A percentile compares a stretch with the other conserved stretches of the same genome.
These are phyloP conservation scores for Marisa cornuarietis DNA, from an alignment of 1,140 invertebrate genomes.

Conservation along the genomic window DNA sequence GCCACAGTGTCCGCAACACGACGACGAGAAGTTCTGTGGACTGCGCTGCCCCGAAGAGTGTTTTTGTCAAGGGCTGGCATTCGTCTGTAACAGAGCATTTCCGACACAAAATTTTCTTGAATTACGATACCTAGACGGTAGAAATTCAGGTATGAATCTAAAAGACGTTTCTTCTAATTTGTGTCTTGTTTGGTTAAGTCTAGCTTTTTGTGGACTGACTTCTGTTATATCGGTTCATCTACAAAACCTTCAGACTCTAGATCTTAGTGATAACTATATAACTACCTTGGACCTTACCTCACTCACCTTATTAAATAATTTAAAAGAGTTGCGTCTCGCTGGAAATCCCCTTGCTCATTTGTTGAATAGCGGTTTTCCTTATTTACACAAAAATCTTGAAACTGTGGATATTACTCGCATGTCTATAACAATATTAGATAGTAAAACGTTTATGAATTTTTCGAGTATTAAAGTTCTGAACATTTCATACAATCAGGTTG, in stretches of 20 bases:
- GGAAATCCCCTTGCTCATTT: not conserved
- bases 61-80: slow-evolving; percentile 9
- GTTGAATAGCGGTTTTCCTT: not conserved
- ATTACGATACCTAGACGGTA: slow-evolving; percentile 4
- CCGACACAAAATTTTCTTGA: not conserved
- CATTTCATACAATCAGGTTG: not conserved
- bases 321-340: slow-evolving; percentile 14
- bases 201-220: not conserved
- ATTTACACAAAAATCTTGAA: not conserved
- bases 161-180: not conserved
- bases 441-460: slow-evolving; percentile 1
- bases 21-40: slow-evolving; percentile 28
- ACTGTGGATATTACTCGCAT: slow-evolving; percentile 5
- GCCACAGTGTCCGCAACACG: slow-evolving; percentile 26
- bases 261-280: slow-evolving; percentile 26
- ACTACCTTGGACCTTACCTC: not conserved
- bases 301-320: slow-evolving; percentile 8
- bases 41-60: slow-evolving; percentile 32
- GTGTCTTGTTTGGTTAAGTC: slow-evolving; percentile 7
- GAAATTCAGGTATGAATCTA: not conserved
- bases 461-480: slow-evolving; percentile 9
- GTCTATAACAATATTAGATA: slow-evolving; percentile 3
- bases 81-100: slow-evolving; percentile 9
- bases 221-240: not conserved
- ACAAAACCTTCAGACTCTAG: not conserved